Base-by-base conservation (phyloP, 2,113 vertebrate species). In the Prunella himalayana region DNA sequence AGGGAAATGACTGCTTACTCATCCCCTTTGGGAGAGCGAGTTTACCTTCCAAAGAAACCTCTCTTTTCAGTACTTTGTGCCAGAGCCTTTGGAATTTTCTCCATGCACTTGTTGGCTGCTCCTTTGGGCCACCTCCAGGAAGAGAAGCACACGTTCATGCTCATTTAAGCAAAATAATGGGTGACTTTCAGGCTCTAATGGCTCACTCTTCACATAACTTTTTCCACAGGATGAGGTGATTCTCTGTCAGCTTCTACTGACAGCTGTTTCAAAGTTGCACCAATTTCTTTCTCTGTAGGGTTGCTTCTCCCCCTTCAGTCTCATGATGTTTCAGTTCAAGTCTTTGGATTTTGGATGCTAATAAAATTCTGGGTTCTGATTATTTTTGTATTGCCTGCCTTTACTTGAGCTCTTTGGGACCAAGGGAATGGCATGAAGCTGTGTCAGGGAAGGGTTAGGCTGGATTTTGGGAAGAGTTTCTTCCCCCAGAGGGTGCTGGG, bases 1-100 rank as follows among this genome's bases (percentile, higher is more conserved):
- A 94, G 88, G 85, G 69, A 84, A 83, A 75, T 50, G 90, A 23
- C 92, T 95, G 93, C 93, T 96, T 90, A 90, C 92, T 95, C 93
- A 95, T 90, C 64, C 72, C 82, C 90, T 60, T 71, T 64, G 90
- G 92, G 92, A 86, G 91, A 78, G 82, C 3, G 33, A 90, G 88
- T 90, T 96, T 96, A 93, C 96, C 83, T 95, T 92, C 86, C 88
- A 75, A 94, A 70, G 81, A 91, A 75, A 57, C 23, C 56, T 89
- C 69, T 80, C 53, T 86, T 88, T 80, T 64, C 50, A 33, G n/a
- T 19, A 44, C 88, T 90, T 91, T 70, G 27, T 51, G 24, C 44
- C 7, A 8, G 30, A 81, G 65, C 50, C 66, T 78, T 75, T 71
- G 84, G 89, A 76, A 15, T 79, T 82, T 75, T 86, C 73, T 91